A percentile compares a stretch with the other conserved stretches of the same genome.
phyloP scores from a whole-genome alignment of 2,113 vertebrate genomes.

The Gulo gulo region DNA sequence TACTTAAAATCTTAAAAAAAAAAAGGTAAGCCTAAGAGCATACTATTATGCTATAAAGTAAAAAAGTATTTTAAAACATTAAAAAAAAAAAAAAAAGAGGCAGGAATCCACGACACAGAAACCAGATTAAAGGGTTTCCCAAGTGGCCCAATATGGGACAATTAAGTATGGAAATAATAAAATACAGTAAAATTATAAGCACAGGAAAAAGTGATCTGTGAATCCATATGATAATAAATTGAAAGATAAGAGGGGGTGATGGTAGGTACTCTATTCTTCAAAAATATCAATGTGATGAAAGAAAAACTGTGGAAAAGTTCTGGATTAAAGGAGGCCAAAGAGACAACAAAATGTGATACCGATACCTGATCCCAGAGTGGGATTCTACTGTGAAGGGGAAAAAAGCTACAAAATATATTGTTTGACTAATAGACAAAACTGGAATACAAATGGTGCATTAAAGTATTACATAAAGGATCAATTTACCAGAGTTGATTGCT shows the following conservation, averaged over 20 bases:
- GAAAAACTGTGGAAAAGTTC: not conserved
- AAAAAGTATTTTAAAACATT: not conserved
- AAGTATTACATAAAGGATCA: not conserved
- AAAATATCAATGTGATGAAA: constrained; percentile 29
- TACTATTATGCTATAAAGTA: not conserved
- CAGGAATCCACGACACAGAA: not conserved
- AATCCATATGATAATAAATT: not conserved
- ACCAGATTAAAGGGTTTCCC: not conserved
- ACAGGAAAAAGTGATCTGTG: not conserved
- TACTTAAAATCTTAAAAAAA: not conserved
- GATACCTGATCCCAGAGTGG: not conserved
- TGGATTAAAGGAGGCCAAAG: constrained; percentile 16
- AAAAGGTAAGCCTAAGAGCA: not conserved
- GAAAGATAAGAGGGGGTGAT: not conserved
- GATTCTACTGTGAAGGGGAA: not conserved
- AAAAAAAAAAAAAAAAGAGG: not conserved
- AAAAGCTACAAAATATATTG: not conserved
- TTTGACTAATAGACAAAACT: not conserved
- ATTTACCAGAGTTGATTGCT: not conserved
- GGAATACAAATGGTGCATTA: not conserved
- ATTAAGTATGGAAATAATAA: not conserved
- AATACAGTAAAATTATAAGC: constrained; percentile 10
- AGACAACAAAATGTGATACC: not conserved
- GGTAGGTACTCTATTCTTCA: not conserved
- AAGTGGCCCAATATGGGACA: not conserved